phyloP scores from a whole-genome alignment of 2,797 vertebrate species.

The Hyperoplus immaculatus region DNA sequence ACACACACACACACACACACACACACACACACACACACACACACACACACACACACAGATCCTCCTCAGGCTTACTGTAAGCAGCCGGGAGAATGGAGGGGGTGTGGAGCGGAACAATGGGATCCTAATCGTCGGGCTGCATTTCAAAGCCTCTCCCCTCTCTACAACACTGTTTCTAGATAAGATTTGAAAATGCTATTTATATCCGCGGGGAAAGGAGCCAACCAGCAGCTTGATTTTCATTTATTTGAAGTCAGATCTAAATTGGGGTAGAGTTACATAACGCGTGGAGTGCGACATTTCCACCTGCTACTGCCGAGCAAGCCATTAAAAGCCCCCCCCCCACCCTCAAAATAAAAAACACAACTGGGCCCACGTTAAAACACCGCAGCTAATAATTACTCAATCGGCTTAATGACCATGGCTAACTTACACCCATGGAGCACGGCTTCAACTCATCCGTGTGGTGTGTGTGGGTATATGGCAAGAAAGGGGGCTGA shows the following conservation, averaged over 20 bases:
- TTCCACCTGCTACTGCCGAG: constrained; percentile 75
- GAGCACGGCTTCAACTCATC: constrained; percentile 35
- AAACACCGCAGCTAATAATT: constrained; percentile 69
- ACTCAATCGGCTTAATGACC: constrained; percentile 59
- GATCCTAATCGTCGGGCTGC: constrained; percentile 83
- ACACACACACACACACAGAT: constrained; percentile 70
- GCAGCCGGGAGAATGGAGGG: constrained; percentile 80
- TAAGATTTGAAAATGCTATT: constrained; percentile 86
- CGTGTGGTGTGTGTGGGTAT: constrained; percentile 25
- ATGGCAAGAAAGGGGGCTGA: constrained; percentile 43
- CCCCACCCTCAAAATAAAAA: constrained; percentile 12
- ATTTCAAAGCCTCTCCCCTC: constrained; percentile 84
- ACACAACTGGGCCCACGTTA: constrained; percentile 40
- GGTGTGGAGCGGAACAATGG: constrained; percentile 82
- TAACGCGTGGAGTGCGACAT: constrained; percentile 76
- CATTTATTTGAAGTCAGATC: constrained; percentile 85
- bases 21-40: constrained; percentile 52
- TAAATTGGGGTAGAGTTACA: constrained; percentile 84
- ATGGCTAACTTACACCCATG: constrained; percentile 41
- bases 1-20: constrained; percentile 56
- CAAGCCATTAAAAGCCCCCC: constrained; percentile 22
- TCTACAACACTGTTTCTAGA: constrained; percentile 83
- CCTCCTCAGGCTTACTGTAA: constrained; percentile 83
- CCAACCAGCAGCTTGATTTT: constrained; percentile 80
- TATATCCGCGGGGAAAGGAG: constrained; percentile 79